Evolutionary conservation across 2,888 invertebrate genomes (phyloP).

Genomic region (Philereme transversata): DNA sequence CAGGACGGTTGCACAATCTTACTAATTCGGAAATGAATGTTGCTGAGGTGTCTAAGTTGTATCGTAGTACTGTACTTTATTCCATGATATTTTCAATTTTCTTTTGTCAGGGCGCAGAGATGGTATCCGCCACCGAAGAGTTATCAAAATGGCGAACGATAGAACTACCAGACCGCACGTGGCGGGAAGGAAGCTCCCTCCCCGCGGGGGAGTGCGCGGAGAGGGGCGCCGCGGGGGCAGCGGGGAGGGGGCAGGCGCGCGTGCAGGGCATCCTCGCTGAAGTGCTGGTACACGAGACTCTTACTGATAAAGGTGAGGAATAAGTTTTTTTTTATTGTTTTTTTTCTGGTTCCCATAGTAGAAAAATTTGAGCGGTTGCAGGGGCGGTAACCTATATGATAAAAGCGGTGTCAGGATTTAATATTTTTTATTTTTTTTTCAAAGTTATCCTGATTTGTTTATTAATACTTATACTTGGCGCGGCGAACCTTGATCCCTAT

Average conservation of each 20-base stretch:
- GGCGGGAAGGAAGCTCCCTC: slow-evolving; percentile 42
- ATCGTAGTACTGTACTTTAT: too few species aligned
- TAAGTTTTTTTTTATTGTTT: too few species aligned
- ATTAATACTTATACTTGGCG: too few species aligned
- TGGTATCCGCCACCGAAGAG: slow-evolving; percentile 54
- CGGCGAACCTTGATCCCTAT: too few species aligned
- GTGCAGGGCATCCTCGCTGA: slow-evolving; percentile 50
- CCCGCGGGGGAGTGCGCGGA: slow-evolving; percentile 24
- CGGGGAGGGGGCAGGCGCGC: slow-evolving; percentile 28
- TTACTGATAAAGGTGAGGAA: slow-evolving; percentile 69
- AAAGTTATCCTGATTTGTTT: too few species aligned
- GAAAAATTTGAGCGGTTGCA: too few species aligned
- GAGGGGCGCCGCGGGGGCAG: slow-evolving; percentile 28
- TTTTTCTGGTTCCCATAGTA: background rate
- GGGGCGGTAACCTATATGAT: too few species aligned
- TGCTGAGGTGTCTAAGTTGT: too few species aligned
- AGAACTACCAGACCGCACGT: slow-evolving; percentile 40
- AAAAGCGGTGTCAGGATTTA: too few species aligned
- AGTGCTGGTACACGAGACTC: slow-evolving; percentile 61
- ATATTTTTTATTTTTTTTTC: too few species aligned
- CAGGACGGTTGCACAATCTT: too few species aligned
- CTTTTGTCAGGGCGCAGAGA: slow-evolving; percentile 33
- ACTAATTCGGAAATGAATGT: too few species aligned
- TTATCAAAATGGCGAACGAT: slow-evolving; percentile 49
- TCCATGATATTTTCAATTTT: background rate